phyloP scores from a whole-genome alignment of 2,888 invertebrate species.

The Aspidiotus destructor region DNA sequence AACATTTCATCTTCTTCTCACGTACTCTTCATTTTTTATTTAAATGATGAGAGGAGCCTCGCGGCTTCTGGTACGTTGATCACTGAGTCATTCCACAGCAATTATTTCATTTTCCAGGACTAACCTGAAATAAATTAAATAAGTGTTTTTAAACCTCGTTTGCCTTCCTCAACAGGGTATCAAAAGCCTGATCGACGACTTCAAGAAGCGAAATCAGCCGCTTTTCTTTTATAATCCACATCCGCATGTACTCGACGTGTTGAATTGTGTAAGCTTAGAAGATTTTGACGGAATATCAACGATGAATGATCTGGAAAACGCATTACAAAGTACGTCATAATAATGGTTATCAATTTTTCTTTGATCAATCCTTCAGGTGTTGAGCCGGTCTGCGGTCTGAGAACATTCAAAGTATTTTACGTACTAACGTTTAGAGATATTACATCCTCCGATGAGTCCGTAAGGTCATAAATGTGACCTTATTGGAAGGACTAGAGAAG shows the following conservation, averaged over 20 bases:
- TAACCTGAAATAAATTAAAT: too few relatives aligned
- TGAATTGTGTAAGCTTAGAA: slow-evolving; percentile 57
- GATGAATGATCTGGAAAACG: slow-evolving; percentile 51
- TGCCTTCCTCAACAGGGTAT: slow-evolving; percentile 53
- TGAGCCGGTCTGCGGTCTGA: neutral
- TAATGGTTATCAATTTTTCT: neutral
- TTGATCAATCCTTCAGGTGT: neutral
- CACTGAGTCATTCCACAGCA: too few relatives aligned
- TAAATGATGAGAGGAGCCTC: too few relatives aligned
- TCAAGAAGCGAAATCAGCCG: slow-evolving; percentile 59
- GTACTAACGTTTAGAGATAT: neutral
- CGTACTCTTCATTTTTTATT: too few relatives aligned
- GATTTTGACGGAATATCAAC: slow-evolving; percentile 53
- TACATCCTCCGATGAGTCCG: too few relatives aligned
- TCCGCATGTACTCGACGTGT: slow-evolving; percentile 56
- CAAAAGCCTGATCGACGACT: slow-evolving; percentile 62
- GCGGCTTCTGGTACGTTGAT: too few relatives aligned
- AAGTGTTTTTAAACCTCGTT: too few relatives aligned
- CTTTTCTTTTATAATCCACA: slow-evolving; percentile 60
- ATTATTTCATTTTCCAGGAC: too few relatives aligned
- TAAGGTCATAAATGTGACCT: too few relatives aligned
- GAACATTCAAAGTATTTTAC: neutral
- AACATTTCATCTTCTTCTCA: too few relatives aligned
- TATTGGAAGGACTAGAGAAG: too few relatives aligned
- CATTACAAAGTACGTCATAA: slow-evolving; percentile 41